Base-by-base conservation (phyloP, 2,113 vertebrate genomes). In the Trematocara variabile region DNA sequence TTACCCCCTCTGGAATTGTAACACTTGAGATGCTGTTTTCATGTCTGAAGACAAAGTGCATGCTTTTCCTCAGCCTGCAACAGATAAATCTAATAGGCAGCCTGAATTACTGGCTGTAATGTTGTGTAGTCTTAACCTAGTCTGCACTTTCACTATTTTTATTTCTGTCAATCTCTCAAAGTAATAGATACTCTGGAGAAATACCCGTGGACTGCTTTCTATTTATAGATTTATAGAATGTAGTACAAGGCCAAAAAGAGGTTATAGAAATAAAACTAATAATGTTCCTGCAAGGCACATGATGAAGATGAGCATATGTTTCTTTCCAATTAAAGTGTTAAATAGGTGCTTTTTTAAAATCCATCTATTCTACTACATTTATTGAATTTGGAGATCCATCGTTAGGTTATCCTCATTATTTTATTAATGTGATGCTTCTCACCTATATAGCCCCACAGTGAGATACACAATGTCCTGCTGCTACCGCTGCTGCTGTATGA, bases 31-130 rank as follows among this genome's bases (percentile, higher is more conserved):
- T 94, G 95, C 95, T 95, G 94, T 96, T 96, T 95, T 96, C 91
- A 93, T 93, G 93, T 96, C 92, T 95, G 94, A 96, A 96, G 96
- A 96, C 94, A 94, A 95, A 96, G 94, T 95, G 93, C 92, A 89
- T 94, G 93, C 94, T 93, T 94, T 90, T 77, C 88, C 89, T 90
- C 90, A 79, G 91, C 90, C 95, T 93, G 92, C 90, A 91, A 91
- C 93, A 91, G 93, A 96, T 96, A 94, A 96, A 97, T 96, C 94
- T 95, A 93, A 92, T 65, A 95, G 95, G 95, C 95, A 95, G 94
- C 90, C 89, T 91, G 92, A 95, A 96, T 96, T 96, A 95, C 94
- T 95, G 93, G 91, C 95, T 93, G 95, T 96, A 93, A 96, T 96
- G 95, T 96, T 92, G 92, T 93, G 89, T 93, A 94, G 93, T 95